Evolutionary conservation across 2,797 vertebrate genomes (phyloP).

Genomic region (Phrynocephalus vlangalii): DNA sequence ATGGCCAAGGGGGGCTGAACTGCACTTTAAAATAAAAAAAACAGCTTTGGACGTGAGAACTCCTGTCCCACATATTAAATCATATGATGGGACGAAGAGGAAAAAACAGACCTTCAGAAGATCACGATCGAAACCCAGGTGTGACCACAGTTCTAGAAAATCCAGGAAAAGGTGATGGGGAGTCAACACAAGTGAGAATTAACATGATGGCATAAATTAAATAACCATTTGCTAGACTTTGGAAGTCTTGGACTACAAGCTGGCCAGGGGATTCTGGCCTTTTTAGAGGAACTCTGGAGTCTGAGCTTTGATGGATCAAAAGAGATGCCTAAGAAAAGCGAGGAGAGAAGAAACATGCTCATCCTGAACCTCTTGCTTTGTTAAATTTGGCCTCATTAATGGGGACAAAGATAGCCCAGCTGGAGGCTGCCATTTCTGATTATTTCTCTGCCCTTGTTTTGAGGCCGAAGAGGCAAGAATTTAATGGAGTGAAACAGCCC

Average conservation of each 20-base stretch:
- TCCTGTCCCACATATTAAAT: too few species aligned
- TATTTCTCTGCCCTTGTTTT: conserved; percentile 19
- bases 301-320: not conserved
- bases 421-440: conserved; percentile 38
- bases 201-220: too few species aligned
- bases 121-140: too few species aligned
- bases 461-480: not conserved
- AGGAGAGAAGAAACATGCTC: not conserved
- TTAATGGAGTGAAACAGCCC: conserved; percentile 23
- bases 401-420: conserved; percentile 25
- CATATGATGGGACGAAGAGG: too few species aligned
- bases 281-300: not conserved
- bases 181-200: too few species aligned
- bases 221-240: too few species aligned
- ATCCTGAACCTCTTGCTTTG: conserved; percentile 14
- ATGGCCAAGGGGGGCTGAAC: too few species aligned
- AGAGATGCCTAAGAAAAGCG: not conserved
- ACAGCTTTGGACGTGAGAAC: too few species aligned
- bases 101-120: too few species aligned
- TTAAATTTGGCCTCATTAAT: conserved; percentile 20
- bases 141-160: too few species aligned
- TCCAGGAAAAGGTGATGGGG: too few species aligned
- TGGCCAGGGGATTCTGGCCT: not conserved
- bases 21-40: too few species aligned
- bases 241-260: not conserved